Conservation (phyloP, 2,888 invertebrate species). For the Stictocephala bisonia region DNA sequence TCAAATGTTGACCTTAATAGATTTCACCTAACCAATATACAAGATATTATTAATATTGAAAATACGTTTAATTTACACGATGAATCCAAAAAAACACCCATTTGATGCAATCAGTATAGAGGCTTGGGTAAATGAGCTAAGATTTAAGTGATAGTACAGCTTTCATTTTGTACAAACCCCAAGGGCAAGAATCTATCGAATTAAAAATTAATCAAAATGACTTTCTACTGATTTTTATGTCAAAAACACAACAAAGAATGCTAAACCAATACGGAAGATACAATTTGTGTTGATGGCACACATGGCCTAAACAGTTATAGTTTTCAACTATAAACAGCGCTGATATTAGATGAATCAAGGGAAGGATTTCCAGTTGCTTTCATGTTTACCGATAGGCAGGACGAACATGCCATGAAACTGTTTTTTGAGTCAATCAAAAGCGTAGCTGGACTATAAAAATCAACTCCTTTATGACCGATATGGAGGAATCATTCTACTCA, state of each 20-base stretch:
- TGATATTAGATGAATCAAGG: slow-evolving; percentile 56
- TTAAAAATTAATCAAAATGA: too few species aligned
- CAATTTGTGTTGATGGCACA: slow-evolving; percentile 59
- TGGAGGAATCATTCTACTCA: slow-evolving; percentile 54
- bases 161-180: too few species aligned
- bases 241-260: slow-evolving; percentile 54
- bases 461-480: slow-evolving; percentile 58
- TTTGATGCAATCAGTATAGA: too few species aligned
- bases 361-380: slow-evolving; percentile 55
- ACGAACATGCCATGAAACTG: slow-evolving; percentile 46
- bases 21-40: too few species aligned
- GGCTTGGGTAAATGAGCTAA: too few species aligned
- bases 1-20: too few species aligned
- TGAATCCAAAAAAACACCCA: too few species aligned
- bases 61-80: too few species aligned
- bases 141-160: too few species aligned
- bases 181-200: too few species aligned
- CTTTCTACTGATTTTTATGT: slow-evolving; percentile 59
- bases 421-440: slow-evolving; percentile 51
- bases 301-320: slow-evolving; percentile 55
- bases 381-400: slow-evolving; percentile 50
- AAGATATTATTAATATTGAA: too few species aligned
- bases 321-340: slow-evolving; percentile 54
- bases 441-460: slow-evolving; percentile 45
- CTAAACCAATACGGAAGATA: slow-evolving; percentile 56